Conservation (phyloP, 2,797 vertebrate species). For the Arrhamphus sclerolepis region DNA sequence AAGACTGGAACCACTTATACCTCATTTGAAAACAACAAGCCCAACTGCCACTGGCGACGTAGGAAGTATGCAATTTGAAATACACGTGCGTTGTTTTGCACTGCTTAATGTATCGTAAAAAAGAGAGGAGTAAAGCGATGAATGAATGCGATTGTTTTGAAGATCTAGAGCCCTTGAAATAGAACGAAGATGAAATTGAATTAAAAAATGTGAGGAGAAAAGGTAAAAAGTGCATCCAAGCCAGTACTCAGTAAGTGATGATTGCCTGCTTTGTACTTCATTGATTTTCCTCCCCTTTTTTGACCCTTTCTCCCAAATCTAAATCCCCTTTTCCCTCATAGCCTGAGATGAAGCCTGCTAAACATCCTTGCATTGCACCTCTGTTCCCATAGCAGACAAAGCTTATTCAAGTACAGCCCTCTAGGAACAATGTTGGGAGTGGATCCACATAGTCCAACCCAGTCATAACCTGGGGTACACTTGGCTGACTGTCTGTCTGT, state of each 20-base stretch:
- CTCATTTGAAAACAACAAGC: conserved; percentile 44
- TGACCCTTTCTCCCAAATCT: conserved; percentile 9
- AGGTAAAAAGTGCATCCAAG: conserved; percentile 3
- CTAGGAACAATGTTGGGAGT: conserved; percentile 43
- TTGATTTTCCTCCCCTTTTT: not conserved
- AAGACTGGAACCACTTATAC: conserved; percentile 26
- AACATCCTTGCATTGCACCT: conserved; percentile 31
- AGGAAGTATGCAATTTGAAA: conserved; percentile 17
- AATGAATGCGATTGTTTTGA: conserved; percentile 16
- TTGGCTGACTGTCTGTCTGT: conserved; percentile 3
- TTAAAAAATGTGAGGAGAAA: conserved; percentile 1
- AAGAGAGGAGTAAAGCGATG: conserved; percentile 6
- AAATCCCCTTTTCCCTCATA: conserved; percentile 29
- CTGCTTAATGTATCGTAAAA: conserved; percentile 30
- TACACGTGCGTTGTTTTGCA: conserved; percentile 13
- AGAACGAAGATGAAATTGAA: conserved; percentile 4
- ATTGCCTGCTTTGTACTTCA: conserved; percentile 2
- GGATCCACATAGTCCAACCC: conserved; percentile 38
- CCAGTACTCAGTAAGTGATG: not conserved
- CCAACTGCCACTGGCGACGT: conserved; percentile 33
- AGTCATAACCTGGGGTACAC: conserved; percentile 43
- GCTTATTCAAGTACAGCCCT: conserved; percentile 29
- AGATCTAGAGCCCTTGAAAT: conserved; percentile 14
- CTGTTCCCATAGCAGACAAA: conserved; percentile 34
- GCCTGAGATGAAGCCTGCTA: conserved; percentile 20